phyloP scores from a whole-genome alignment of 1,140 invertebrate species.

The Ectropis grisescens region DNA sequence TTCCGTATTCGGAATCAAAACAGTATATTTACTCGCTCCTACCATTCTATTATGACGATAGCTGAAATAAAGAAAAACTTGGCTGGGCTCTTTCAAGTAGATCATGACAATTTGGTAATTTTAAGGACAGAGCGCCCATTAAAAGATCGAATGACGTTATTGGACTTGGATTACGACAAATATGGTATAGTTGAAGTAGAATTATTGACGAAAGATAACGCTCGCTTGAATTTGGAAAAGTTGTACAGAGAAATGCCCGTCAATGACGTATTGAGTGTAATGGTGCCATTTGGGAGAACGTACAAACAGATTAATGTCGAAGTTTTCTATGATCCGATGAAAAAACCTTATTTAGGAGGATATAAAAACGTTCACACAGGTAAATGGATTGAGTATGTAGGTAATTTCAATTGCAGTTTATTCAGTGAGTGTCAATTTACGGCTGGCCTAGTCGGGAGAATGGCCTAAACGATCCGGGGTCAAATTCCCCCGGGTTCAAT shows the following conservation, averaged over 20 bases:
- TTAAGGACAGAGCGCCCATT: constrained; percentile 42
- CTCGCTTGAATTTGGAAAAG: constrained; percentile 51
- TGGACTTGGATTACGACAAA: constrained; percentile 61
- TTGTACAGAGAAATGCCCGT: constrained; percentile 58
- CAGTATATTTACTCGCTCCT: constrained; percentile 55
- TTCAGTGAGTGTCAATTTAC: no score
- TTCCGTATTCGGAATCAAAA: constrained; percentile 58
- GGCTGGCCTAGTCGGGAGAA: no score
- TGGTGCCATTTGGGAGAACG: constrained; percentile 55
- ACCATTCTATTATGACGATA: constrained; percentile 52
- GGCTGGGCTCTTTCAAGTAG: constrained; percentile 43
- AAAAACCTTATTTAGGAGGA: constrained; percentile 76
- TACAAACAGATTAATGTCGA: constrained; percentile 71
- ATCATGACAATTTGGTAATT: constrained; percentile 42
- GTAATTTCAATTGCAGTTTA: no score
- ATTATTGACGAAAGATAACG: constrained; percentile 51
- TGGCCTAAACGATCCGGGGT: no score
- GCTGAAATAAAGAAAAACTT: constrained; percentile 63
- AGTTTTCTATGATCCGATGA: constrained; percentile 69
- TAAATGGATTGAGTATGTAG: background rate
- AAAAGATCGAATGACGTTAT: constrained; percentile 46
- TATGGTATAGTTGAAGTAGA: constrained; percentile 64
- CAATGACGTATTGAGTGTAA: constrained; percentile 70
- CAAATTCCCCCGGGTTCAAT: no score
- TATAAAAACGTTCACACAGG: constrained; percentile 72